Evolutionary conservation across 53 echinoderm and acorn worm genomes (phyloP).

Genomic region (Echinometra lucunter): DNA sequence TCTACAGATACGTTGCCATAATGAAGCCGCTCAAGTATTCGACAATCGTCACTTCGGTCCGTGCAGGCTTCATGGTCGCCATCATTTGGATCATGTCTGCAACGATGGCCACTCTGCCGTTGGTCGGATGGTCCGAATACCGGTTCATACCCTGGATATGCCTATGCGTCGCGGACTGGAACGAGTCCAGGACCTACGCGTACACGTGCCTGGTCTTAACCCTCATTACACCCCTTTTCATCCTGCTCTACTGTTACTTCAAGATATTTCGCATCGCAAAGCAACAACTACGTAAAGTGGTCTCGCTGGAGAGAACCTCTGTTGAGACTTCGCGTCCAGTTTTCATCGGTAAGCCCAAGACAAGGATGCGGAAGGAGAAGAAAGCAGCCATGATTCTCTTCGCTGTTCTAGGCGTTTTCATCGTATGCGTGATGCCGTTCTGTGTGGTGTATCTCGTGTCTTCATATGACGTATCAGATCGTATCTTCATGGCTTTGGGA

Average conservation of each 20-base stretch:
- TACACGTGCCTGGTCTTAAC: slow-evolving; percentile 81
- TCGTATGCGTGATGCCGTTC: slow-evolving; percentile 89
- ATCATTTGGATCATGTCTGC: slow-evolving; percentile 82
- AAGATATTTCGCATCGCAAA: slow-evolving; percentile 88
- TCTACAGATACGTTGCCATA: slow-evolving; percentile 86
- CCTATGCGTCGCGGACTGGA: slow-evolving; percentile 90
- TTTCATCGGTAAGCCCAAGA: slow-evolving; percentile 63
- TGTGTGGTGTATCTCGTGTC: slow-evolving; percentile 82
- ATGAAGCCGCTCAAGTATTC: slow-evolving; percentile 92
- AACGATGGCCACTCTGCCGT: slow-evolving; percentile 79
- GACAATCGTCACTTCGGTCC: slow-evolving; percentile 81
- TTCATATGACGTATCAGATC: slow-evolving; percentile 67
- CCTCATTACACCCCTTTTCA: slow-evolving; percentile 77
- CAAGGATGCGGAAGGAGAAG: slow-evolving; percentile 85
- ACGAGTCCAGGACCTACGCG: slow-evolving; percentile 71
- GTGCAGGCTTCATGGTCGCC: slow-evolving; percentile 73
- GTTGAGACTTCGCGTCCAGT: slow-evolving; percentile 66
- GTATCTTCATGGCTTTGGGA: slow-evolving; percentile 74
- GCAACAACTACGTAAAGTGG: slow-evolving; percentile 82
- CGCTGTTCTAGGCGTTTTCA: slow-evolving; percentile 89
- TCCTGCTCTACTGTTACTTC: slow-evolving; percentile 87
- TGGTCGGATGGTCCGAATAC: slow-evolving; percentile 90
- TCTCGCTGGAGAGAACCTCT: slow-evolving; percentile 85
- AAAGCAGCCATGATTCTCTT: slow-evolving; percentile 88
- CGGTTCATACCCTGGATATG: slow-evolving; percentile 86